These are phyloP conservation scores for Nasonia vitripennis DNA, from an alignment of 1,140 invertebrate genomes.

Conservation along the genomic window DNA sequence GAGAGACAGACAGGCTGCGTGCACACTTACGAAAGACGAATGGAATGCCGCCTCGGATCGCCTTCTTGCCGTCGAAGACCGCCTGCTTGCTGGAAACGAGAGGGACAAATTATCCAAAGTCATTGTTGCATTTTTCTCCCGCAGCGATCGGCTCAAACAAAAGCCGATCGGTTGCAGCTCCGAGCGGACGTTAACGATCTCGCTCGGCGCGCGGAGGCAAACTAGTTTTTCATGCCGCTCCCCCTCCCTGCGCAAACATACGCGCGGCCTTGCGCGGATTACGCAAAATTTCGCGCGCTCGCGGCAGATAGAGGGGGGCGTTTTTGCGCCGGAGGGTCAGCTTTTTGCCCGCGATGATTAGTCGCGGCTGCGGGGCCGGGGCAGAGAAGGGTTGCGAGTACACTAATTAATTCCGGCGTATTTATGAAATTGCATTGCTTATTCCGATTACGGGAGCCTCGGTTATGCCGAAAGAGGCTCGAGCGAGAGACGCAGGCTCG, in stretches of 20 bases:
- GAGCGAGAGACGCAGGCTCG: no score
- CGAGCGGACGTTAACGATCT: slow-evolving; percentile 10
- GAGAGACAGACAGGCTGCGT: no score
- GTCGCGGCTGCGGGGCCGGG: no score
- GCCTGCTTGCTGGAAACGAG: slow-evolving; percentile 89
- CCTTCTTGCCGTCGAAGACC: slow-evolving; percentile 95
- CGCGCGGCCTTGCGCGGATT: not conserved
- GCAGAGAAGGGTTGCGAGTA: not conserved
- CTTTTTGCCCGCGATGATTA: not conserved
- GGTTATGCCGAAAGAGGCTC: not conserved
- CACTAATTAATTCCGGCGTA: not conserved
- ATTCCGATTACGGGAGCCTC: not conserved
- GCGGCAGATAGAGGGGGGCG: not conserved
- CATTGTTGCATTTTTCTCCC: no score
- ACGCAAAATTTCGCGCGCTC: slow-evolving; percentile 18
- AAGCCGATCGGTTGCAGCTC: not conserved
- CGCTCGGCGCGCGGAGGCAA: slow-evolving; percentile 15
- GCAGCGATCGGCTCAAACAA: not conserved
- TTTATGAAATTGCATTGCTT: not conserved
- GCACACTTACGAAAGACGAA: slow-evolving; percentile 95
- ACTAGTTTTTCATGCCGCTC: slow-evolving; percentile 34
- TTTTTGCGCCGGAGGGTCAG: not conserved
- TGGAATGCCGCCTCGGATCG: slow-evolving; percentile 95
- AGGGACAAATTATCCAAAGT: not conserved
- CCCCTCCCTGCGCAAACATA: not conserved